A percentile compares a stretch with the other conserved stretches of the same genome.
phyloP scores from a whole-genome alignment of 2,888 invertebrate species.

The Luperina nickerlii region DNA sequence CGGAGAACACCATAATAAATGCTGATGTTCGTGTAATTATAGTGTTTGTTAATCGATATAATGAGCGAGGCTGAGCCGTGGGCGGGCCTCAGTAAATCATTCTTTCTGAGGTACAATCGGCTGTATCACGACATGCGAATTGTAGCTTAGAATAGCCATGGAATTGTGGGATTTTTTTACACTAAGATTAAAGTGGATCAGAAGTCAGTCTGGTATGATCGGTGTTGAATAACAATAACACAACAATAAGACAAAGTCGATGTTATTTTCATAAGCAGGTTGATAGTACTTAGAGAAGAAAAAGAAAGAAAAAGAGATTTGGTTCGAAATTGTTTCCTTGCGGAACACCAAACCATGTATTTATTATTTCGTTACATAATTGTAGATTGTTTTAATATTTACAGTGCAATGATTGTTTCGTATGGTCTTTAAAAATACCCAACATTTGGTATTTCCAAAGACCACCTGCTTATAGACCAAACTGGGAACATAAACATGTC shows the following conservation, averaged over 20 bases:
- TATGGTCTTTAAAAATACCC: not conserved
- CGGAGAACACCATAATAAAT: constrained; percentile 39
- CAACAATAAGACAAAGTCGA: not conserved
- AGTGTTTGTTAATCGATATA: constrained; percentile 60
- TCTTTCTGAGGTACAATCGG: constrained; percentile 41
- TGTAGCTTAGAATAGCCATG: constrained; percentile 30
- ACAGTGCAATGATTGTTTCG: not conserved
- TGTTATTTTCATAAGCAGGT: not conserved
- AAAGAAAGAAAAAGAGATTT: not conserved
- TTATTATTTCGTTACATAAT: not conserved
- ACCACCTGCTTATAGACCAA: not conserved
- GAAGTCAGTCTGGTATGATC: not conserved
- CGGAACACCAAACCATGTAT: not conserved
- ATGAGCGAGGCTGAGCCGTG: constrained; percentile 46
- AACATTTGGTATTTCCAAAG: not conserved
- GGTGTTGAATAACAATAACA: not conserved
- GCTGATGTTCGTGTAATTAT: constrained; percentile 52
- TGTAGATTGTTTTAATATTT: not conserved
- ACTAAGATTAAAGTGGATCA: not conserved
- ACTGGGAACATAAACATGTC: not conserved
- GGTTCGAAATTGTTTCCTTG: not conserved
- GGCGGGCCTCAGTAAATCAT: constrained; percentile 57
- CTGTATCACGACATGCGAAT: constrained; percentile 45
- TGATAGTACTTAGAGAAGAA: too few species aligned
- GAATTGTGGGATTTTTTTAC: not conserved